Percentiles rank a stretch among this genome's conserved stretches.
phyloP scores from a whole-genome alignment of 2,888 invertebrate genomes.

The Epirrita christyi region DNA sequence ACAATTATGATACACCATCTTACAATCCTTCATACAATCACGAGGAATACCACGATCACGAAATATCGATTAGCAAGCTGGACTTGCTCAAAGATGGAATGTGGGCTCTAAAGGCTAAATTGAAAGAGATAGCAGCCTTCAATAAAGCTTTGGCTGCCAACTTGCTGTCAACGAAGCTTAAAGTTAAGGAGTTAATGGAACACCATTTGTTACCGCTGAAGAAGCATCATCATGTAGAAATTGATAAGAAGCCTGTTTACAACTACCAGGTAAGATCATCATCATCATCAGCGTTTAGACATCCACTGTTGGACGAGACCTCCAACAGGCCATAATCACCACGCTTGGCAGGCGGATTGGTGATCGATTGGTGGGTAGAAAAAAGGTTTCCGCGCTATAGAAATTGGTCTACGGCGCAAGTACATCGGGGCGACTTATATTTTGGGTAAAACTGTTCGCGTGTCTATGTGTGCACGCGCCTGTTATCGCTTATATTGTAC shows the following conservation, averaged over 20 bases:
- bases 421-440: no score
- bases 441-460: no score
- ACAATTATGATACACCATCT: not conserved
- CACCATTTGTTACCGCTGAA: constrained; percentile 53
- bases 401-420: no score
- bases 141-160: constrained; percentile 72
- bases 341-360: no score
- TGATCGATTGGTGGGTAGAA: no score
- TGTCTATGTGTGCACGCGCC: no score
- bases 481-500: no score
- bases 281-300: no score
- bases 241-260: constrained; percentile 63
- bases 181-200: constrained; percentile 66
- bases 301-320: no score
- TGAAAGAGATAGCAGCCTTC: constrained; percentile 71
- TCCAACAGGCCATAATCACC: no score
- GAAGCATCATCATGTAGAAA: constrained; percentile 56
- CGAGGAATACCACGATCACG: constrained; percentile 52
- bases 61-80: constrained; percentile 60
- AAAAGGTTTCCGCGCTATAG: no score
- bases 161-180: constrained; percentile 67
- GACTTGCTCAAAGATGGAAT: constrained; percentile 73
- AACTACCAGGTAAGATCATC: constrained; percentile 53
- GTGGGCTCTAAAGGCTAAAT: constrained; percentile 72
- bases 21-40: constrained; percentile 58